Base-by-base conservation (phyloP, 2,888 invertebrate species). In the Mesoligia furuncula region DNA sequence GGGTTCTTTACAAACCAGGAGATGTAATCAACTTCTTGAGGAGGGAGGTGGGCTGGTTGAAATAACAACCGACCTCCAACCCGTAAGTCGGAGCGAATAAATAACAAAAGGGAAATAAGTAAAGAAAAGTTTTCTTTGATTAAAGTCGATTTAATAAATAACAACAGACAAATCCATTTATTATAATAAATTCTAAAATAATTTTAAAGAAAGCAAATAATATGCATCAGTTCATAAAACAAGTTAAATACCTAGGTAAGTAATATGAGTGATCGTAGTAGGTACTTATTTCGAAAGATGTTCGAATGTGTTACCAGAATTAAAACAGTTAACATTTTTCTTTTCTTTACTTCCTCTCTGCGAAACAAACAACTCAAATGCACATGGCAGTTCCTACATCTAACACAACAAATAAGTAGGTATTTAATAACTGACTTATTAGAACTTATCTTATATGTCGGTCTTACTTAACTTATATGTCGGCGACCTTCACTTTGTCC, bases 401-500 rank as follows among this genome's bases (percentile, higher is more conserved):
- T 48, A 20, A 45, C 54, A 11, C n/a, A 57, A 65, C n/a, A 51
- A 51, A 9, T 51, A 76, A 15, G 13, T 54, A 65, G 17, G 7
- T 66, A 48, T 70, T 24, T 6, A 20, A 15, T 67, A 13, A 67
- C 61, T 57, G 51, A 57, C 61, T 72, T 65, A 84, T 24, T 62
- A 39, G 48, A 24, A 36, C 36, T 66, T 11, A 15, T n/a, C n/a
- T n/a, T n/a, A n/a, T n/a, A n/a, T n/a, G n/a, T n/a, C n/a, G n/a
- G n/a, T n/a, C n/a, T n/a, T n/a, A n/a, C n/a, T n/a, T n/a, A n/a
- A n/a, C n/a, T n/a, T n/a, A n/a, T n/a, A 80, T 39, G 31, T 86
- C 79, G 9, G 73, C 85, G 0, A 89, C 85, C n/a, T 77, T 81
- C 2, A 89, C 86, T 42, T 57, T 83, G 17, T 87, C 80, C 13